Conservation (phyloP, 23 tunicate species). For the Trididemnum clinides region DNA sequence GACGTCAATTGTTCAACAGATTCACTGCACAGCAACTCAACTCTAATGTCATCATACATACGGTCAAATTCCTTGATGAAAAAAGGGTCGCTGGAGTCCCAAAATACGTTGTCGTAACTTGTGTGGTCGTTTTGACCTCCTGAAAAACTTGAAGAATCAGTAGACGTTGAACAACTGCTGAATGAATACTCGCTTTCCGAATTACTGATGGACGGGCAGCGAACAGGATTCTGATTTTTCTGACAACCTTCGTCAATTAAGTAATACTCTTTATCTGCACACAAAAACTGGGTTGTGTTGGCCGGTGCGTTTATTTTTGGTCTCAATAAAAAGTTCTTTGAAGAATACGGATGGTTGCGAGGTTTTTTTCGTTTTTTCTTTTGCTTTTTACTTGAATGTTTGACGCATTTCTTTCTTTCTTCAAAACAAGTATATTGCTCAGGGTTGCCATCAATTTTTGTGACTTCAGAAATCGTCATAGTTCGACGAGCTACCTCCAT, state of each 20-base stretch:
- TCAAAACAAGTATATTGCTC: too few relatives aligned
- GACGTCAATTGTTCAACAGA: constrained; percentile 28
- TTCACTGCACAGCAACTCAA: constrained; percentile 44
- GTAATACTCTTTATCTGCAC: constrained; percentile 24
- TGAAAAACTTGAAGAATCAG: background rate
- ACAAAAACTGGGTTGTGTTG: constrained; percentile 31
- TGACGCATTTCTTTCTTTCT: too few relatives aligned
- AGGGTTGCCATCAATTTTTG: too few relatives aligned
- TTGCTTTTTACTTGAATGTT: background rate
- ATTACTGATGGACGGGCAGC: background rate
- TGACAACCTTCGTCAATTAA: background rate
- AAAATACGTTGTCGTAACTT: background rate
- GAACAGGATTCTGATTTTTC: background rate
- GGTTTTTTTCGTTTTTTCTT: background rate
- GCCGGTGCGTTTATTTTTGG: constrained; percentile 70
- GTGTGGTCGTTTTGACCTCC: background rate
- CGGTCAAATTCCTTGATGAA: constrained; percentile 43
- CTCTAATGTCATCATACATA: constrained; percentile 55
- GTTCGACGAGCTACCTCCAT: too few relatives aligned
- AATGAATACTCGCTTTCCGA: constrained; percentile 14
- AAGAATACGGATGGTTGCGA: constrained; percentile 33
- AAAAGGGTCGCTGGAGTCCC: constrained; percentile 13
- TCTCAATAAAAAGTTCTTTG: constrained; percentile 48
- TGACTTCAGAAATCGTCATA: too few relatives aligned
- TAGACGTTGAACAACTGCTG: background rate